A percentile compares a stretch with the other conserved stretches of the same genome.
Evolutionary conservation across 2,113 vertebrate genomes (phyloP).

Genomic region (Grammomys dolichurus): DNA sequence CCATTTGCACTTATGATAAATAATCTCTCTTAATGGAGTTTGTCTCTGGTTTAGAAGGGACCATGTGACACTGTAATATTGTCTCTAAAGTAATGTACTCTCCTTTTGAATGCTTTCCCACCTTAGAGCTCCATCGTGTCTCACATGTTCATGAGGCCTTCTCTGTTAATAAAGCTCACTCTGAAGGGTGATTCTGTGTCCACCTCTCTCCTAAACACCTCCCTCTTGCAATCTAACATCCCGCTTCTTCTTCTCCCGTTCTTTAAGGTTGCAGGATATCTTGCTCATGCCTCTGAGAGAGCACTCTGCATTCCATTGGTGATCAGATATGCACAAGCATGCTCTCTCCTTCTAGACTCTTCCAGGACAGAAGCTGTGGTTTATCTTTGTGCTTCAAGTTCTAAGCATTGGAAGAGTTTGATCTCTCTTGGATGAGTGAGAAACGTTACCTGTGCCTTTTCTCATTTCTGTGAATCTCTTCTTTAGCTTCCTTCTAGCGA

Average conservation of each 20-base stretch:
- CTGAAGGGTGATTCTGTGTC: neutral
- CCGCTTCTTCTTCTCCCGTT: neutral
- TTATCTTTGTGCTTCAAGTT: neutral
- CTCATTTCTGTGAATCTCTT: neutral
- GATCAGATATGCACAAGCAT: neutral
- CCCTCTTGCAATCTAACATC: neutral
- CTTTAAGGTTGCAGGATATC: accelerated
- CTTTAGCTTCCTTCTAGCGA: neutral
- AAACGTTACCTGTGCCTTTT: neutral
- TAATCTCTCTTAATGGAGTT: neutral
- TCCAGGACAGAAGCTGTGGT: neutral
- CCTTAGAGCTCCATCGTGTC: neutral
- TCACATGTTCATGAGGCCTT: neutral
- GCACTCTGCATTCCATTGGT: neutral
- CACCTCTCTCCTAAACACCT: neutral
- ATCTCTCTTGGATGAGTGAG: neutral
- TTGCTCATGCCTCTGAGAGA: neutral
- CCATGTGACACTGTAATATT: neutral
- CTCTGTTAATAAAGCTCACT: neutral
- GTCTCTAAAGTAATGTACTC: neutral
- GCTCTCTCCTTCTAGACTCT: neutral
- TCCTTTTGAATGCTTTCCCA: neutral
- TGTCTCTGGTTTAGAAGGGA: neutral
- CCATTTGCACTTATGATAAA: neutral
- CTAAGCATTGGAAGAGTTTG: neutral